Conservation (phyloP, 2,113 vertebrate genomes). For the Lagopus leucura region DNA sequence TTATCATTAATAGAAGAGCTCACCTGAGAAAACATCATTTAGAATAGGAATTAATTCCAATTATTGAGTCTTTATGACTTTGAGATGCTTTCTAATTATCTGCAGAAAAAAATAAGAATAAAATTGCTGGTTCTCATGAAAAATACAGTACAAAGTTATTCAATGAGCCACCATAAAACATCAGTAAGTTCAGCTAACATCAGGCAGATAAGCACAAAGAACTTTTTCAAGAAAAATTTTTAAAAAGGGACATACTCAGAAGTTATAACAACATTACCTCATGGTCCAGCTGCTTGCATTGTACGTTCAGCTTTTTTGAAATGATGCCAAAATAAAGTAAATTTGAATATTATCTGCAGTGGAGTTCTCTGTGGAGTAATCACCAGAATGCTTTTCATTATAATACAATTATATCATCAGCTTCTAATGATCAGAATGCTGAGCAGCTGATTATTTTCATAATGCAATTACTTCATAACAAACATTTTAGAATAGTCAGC, state of each 20-base stretch:
- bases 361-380: slow-evolving; percentile 65
- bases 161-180: slow-evolving; percentile 25
- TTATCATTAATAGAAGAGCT: too few relatives aligned
- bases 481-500: slow-evolving; percentile 49
- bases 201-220: slow-evolving; percentile 27
- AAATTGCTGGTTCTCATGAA: background rate
- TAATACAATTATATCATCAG: slow-evolving; percentile 71
- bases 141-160: slow-evolving; percentile 6
- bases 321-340: slow-evolving; percentile 55
- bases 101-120: background rate
- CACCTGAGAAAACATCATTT: background rate
- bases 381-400: slow-evolving; percentile 71
- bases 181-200: background rate
- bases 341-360: slow-evolving; percentile 65
- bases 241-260: slow-evolving; percentile 7
- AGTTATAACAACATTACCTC: slow-evolving; percentile 40
- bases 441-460: slow-evolving; percentile 69
- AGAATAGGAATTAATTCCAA: background rate
- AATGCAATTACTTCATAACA: slow-evolving; percentile 55
- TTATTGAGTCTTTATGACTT: background rate
- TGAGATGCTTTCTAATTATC: background rate
- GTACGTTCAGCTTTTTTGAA: slow-evolving; percentile 48
- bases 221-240: background rate
- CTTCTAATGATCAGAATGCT: slow-evolving; percentile 67
- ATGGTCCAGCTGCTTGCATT: slow-evolving; percentile 61